phyloP scores from a whole-genome alignment of 2,888 invertebrate genomes.

The Allacma fusca region DNA sequence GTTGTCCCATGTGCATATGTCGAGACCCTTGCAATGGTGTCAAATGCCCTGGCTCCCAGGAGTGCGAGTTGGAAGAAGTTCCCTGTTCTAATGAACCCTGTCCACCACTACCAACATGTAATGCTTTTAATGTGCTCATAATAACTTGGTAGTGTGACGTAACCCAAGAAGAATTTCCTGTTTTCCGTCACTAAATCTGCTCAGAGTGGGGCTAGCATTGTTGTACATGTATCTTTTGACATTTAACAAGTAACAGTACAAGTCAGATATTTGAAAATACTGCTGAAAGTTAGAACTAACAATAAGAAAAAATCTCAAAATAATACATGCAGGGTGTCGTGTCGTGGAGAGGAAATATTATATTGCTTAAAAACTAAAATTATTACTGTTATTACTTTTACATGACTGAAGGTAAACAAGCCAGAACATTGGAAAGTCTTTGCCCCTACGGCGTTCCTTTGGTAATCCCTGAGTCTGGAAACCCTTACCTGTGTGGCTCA shows the following conservation, averaged over 20 bases:
- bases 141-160: not conserved
- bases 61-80: constrained; percentile 80
- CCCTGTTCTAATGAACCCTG: constrained; percentile 81
- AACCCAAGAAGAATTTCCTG: no score
- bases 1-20: constrained; percentile 78
- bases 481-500: constrained; percentile 83
- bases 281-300: no score
- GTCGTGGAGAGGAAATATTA: no score
- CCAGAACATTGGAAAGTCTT: constrained; percentile 77
- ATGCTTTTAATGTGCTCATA: constrained; percentile 61
- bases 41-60: constrained; percentile 77
- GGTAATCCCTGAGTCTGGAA: constrained; percentile 74
- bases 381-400: no score
- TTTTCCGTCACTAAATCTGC: no score
- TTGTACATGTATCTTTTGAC: no score
- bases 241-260: no score
- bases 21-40: constrained; percentile 67
- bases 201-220: no score
- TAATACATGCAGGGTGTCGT: no score
- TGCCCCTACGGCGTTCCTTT: constrained; percentile 77
- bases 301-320: no score
- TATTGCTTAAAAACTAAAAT: no score
- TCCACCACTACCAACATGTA: constrained; percentile 84
- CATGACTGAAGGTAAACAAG: constrained; percentile 78
- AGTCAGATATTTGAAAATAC: no score